Conservation (phyloP, 2,888 invertebrate genomes). For the Gastracanthus pulcherrimus region DNA sequence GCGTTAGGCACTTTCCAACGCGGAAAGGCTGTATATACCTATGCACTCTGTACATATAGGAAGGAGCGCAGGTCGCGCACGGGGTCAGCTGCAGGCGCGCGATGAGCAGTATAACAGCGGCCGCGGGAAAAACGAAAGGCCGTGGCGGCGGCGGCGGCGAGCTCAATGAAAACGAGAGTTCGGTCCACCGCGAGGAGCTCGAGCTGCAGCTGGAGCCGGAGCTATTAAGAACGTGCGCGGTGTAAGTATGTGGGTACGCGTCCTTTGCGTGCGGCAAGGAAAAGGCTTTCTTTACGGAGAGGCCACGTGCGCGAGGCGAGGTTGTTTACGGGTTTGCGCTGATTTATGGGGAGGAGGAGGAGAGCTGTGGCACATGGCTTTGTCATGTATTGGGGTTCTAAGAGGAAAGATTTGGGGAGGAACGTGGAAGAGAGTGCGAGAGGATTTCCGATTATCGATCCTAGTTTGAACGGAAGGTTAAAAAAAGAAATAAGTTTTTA, state of each 20-base stretch:
- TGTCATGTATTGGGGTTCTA: too few species aligned
- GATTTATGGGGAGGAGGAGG: not conserved
- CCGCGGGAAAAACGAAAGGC: conserved; percentile 5
- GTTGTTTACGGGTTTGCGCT: not conserved
- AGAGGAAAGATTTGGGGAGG: conserved; percentile 1
- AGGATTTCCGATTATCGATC: not conserved
- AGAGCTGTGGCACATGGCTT: not conserved
- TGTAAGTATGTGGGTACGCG: not conserved
- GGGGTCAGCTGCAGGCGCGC: conserved; percentile 1
- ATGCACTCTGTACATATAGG: too few species aligned
- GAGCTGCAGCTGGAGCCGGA: too few species aligned
- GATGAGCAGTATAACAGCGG: too few species aligned
- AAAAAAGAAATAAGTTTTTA: too few species aligned
- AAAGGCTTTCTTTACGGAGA: not conserved
- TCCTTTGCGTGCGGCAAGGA: too few species aligned
- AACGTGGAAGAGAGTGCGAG: not conserved
- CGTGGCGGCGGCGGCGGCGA: not conserved
- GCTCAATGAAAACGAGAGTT: conserved; percentile 5
- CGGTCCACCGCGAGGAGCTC: not conserved
- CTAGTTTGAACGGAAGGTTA: too few species aligned
- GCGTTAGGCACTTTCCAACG: not conserved
- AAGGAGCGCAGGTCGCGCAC: too few species aligned
- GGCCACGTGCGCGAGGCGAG: not conserved
- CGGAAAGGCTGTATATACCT: too few species aligned
- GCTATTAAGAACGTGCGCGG: not conserved